These are phyloP conservation scores for Ophioderma brevispina DNA, from an alignment of 35 echinoderm and acorn worm species.

Conservation along the genomic window DNA sequence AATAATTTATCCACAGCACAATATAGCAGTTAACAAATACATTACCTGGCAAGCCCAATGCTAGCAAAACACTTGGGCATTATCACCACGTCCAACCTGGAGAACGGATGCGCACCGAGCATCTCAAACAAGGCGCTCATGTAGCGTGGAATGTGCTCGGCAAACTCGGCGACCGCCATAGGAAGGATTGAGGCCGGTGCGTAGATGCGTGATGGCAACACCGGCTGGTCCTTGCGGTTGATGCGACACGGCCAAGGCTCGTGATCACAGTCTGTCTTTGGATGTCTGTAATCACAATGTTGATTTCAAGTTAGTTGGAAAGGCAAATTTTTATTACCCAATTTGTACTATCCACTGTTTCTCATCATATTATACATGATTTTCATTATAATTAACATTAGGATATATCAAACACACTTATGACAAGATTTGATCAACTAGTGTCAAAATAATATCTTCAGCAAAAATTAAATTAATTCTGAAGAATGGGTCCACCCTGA, in stretches of 20 bases:
- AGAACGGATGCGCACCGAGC: conserved; percentile 81
- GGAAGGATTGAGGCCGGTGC: conserved; percentile 53
- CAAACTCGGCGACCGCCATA: conserved; percentile 55
- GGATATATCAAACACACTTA: no score
- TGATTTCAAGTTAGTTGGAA: no score
- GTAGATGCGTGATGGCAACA: conserved; percentile 70
- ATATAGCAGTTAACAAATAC: no score
- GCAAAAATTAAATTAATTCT: no score
- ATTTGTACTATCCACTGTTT: no score
- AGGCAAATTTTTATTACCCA: no score
- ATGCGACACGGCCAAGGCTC: conserved; percentile 83
- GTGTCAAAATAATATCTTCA: no score
- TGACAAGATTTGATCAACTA: no score
- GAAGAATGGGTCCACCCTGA: no score
- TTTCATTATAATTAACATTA: no score
- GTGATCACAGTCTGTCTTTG: conserved; percentile 23
- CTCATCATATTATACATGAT: no score
- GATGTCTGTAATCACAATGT: neutral
- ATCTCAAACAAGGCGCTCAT: conserved; percentile 62
- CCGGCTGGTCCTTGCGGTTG: conserved; percentile 14
- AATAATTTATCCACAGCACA: no score
- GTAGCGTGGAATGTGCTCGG: conserved; percentile 46
- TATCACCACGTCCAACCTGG: conserved; percentile 66
- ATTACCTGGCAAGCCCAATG: conserved; percentile 84
- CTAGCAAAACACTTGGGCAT: conserved; percentile 84